Conservation (phyloP, 2,888 invertebrate genomes). For the Caenorhabditis panamensis region DNA sequence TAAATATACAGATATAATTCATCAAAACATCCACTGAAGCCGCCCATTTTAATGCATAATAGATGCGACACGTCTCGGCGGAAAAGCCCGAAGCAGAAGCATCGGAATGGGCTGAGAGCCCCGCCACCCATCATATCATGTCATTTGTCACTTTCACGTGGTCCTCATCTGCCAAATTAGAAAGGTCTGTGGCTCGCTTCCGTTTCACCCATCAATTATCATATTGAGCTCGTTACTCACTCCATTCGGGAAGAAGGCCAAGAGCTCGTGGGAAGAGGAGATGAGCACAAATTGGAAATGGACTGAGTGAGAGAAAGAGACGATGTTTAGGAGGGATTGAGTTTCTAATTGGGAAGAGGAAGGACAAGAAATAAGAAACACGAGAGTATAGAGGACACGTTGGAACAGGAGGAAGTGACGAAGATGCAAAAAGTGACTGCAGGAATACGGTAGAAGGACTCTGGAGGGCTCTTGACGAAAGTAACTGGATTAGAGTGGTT, state of each 20-base stretch:
- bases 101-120: background rate
- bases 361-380: constrained; percentile 23
- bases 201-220: constrained; percentile 23
- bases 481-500: background rate
- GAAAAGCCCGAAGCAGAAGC: background rate
- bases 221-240: constrained; percentile 38
- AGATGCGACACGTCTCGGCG: constrained; percentile 16
- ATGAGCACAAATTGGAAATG: constrained; percentile 13
- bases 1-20: constrained; percentile 25
- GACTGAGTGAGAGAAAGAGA: constrained; percentile 14
- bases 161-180: constrained; percentile 11
- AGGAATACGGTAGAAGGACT: background rate
- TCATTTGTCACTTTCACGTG: constrained; percentile 39
- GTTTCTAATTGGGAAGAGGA: constrained; percentile 34
- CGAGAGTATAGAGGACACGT: constrained; percentile 29
- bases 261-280: constrained; percentile 18
- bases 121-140: constrained; percentile 15
- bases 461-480: background rate
- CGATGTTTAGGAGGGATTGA: too few species aligned
- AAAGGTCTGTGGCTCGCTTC: constrained; percentile 3
- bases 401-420: background rate
- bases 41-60: constrained; percentile 49
- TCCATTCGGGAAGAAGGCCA: constrained; percentile 16
- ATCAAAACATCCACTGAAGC: constrained; percentile 43
- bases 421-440: background rate